Base-by-base conservation (phyloP, 2,113 vertebrate genomes). In the Oenanthe melanoleuca region DNA sequence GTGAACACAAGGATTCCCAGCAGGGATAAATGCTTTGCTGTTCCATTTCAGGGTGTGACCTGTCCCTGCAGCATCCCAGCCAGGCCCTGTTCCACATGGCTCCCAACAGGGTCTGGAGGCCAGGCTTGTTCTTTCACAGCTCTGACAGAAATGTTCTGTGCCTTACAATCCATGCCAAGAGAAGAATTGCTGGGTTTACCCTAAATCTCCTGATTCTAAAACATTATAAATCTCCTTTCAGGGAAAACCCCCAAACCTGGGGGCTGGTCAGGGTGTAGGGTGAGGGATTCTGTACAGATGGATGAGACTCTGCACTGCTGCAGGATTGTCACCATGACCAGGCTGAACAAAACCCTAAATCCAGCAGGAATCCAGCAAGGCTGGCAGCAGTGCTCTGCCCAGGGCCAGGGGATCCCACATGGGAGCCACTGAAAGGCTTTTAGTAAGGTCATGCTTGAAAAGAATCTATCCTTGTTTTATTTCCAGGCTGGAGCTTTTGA, bases 391-490 rank as follows among this genome's bases (percentile, higher is more conserved):
- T 17, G 31, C 44, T 42, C 78, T 50, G 59, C 89, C 59, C 12
- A 2, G 14, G 33, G 56, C 67, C 14, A 6, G 70, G 86, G 61
- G 8, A 77, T 64, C 86, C 82, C 64, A 14, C 38, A 38, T 2
- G 31, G 74, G 15, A 86, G 49, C 59, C 80, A 73, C 0, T 8
- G 64, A 77, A 90, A 80, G 83, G 93, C 28, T 65, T 83, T 86
- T 8, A 63, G 59, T 23, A 45, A 86, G 80, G 93, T 91, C 89
- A 78, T 0, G 29, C 67, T 86, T 55, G 75, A 77, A 73, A 92
- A 95, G 80, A 91, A 95, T 80, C 38, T 59, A 28, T 80, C 59
- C 91, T 93, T 96, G 96, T 88, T 88, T 91, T 33, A 42, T 78
- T 73, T 66, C 55, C 83, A 93, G 80, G 91, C 94, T 95, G 93